Evolutionary conservation across 2,797 vertebrate genomes (phyloP), one percentile per base, ranked within the genome.

Genomic region (Kryptolebias ocellatus): DNA sequence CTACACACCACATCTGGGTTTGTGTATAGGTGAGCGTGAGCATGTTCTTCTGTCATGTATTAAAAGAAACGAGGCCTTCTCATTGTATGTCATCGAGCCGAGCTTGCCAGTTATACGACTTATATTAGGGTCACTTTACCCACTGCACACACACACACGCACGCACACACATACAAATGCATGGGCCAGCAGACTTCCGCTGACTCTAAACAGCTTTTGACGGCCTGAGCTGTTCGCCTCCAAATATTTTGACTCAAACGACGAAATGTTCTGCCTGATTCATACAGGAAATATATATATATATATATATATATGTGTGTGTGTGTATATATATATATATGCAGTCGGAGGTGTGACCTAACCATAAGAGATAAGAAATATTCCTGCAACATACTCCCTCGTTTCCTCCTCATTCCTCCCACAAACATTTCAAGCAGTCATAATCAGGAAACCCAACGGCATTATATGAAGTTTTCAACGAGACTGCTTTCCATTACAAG

Each of bases 1-100:
- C 85, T 87, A 85, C 86, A 87, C 76, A 78, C 76, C 80, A 84
- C 88, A 89, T 88, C 69, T 87, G 86, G 74, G 67, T 64, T 67
- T 27, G 34, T 6, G 15, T 64, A 59, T 74, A 83, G 87, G 83
- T 84, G 74, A 76, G 67, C 31, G 45, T 60, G 67, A 63, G 62
- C 63, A 53, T 45, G 51, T 56, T 78, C 59, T 74, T 60, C 68
- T 83, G 56, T 78, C 10, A 46, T 68, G 60, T 20, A 65, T 60
- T 55, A 10, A 12, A 20, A 61, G 53, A 54, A 56, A 57, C 16
- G 8, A 52, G 4, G 29, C 70, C 53, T 74, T 72, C 55, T 72
- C 55, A 50, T 34, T 62, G 34, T 56, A 56, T 63, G 66, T 82
- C n/a, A 53, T 45, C 7, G 46, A 39, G 55, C 37, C n/a, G 57